A percentile compares a stretch with the other conserved stretches of the same genome.
phyloP scores from a whole-genome alignment of 2,113 vertebrate genomes.

The Mesembrinibis cayennensis region DNA sequence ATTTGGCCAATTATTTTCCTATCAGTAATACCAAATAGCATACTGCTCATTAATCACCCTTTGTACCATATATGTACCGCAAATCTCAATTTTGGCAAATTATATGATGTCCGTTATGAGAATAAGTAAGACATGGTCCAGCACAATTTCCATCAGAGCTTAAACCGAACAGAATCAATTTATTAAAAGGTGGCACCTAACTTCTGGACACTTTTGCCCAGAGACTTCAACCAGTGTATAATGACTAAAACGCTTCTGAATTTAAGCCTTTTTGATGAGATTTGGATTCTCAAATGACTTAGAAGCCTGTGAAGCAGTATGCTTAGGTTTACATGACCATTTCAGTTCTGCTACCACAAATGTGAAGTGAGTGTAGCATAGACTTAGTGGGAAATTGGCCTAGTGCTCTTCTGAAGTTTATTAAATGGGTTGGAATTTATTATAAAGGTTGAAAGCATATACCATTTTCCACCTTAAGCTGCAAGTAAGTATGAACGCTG shows the following conservation, averaged over 20 bases:
- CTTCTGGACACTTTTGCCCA: neutral
- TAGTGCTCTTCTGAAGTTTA: neutral
- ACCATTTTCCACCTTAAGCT: neutral
- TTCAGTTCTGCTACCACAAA: neutral
- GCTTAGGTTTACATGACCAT: neutral
- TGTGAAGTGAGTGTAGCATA: neutral
- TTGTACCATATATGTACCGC: neutral
- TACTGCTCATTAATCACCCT: neutral
- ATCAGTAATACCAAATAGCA: neutral
- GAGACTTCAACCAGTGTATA: neutral
- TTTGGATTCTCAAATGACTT: neutral
- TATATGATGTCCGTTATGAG: neutral
- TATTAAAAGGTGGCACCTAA: neutral
- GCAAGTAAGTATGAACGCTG: fast-evolving
- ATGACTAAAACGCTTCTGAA: neutral
- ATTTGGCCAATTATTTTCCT: neutral
- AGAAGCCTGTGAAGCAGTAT: neutral
- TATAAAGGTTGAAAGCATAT: neutral
- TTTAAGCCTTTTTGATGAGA: neutral
- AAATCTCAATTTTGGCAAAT: neutral
- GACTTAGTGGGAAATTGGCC: neutral
- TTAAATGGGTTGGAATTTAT: neutral
- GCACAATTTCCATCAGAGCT: neutral
- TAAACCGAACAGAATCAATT: neutral
- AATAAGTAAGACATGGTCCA: neutral